A percentile compares a stretch with the other conserved stretches of the same genome.
phyloP scores from a whole-genome alignment of 2,797 vertebrate genomes.

The Fundulus diaphanus region DNA sequence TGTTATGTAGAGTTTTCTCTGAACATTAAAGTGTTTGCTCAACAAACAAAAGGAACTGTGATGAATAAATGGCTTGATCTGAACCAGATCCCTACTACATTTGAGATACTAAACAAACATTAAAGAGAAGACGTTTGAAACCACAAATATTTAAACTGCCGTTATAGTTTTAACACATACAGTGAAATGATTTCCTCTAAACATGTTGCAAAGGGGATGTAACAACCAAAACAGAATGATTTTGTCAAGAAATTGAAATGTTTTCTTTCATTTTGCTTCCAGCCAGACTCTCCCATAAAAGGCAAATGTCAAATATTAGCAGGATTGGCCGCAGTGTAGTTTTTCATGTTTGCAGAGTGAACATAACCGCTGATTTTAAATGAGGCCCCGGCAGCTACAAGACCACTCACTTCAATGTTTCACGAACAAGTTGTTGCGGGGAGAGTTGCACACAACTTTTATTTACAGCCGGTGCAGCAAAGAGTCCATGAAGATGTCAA shows the following conservation, averaged over 20 bases:
- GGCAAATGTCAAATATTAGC: not conserved
- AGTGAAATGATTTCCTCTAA: not conserved
- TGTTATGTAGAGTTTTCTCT: constrained; percentile 17
- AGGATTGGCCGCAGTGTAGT: constrained; percentile 6
- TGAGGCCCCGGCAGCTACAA: constrained; percentile 23
- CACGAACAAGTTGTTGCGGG: constrained; percentile 40
- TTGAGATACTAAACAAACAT: constrained; percentile 14
- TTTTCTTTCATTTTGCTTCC: constrained; percentile 15
- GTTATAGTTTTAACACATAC: not conserved
- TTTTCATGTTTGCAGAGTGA: constrained; percentile 46
- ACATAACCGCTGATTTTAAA: constrained; percentile 36
- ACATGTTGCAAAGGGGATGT: not conserved
- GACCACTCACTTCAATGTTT: constrained; percentile 32
- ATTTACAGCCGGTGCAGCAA: constrained; percentile 62
- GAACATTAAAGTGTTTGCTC: constrained; percentile 21
- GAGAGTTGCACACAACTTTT: constrained; percentile 43
- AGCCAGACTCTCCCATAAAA: constrained; percentile 5
- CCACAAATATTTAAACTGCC: not conserved
- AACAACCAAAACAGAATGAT: not conserved
- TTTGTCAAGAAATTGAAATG: constrained; percentile 8
- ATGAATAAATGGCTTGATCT: constrained; percentile 38
- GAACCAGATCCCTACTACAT: constrained; percentile 38
- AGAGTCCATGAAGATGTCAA: constrained; percentile 74
- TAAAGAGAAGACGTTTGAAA: not conserved
- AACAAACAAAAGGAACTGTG: constrained; percentile 25